These are phyloP conservation scores for Emmelina monodactyla DNA, from an alignment of 2,888 invertebrate species.

Conservation along the genomic window DNA sequence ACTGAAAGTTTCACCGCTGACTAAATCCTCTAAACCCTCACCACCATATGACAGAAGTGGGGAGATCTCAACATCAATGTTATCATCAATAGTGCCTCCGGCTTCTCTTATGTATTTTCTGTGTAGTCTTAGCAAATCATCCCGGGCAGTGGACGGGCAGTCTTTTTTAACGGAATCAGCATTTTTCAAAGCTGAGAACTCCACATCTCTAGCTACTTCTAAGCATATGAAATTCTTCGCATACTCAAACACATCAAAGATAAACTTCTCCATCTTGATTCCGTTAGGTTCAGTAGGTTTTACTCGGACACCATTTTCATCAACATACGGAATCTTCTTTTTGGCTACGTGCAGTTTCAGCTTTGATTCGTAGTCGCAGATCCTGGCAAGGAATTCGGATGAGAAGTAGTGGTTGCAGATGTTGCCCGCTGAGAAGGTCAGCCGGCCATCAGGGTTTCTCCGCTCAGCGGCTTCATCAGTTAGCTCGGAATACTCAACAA, in stretches of 20 bases:
- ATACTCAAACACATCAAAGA: slow-evolving; percentile 98
- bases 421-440: slow-evolving; percentile 94
- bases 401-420: slow-evolving; percentile 99
- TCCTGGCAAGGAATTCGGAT: slow-evolving; percentile 79
- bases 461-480: slow-evolving; percentile 86
- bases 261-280: slow-evolving; percentile 98
- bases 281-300: slow-evolving; percentile 90
- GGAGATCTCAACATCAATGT: slow-evolving; percentile 86
- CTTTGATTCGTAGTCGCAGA: slow-evolving; percentile 77
- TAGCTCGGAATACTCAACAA: slow-evolving; percentile 97
- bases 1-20: slow-evolving; percentile 71
- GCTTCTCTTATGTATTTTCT: slow-evolving; percentile 81
- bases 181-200: slow-evolving; percentile 98
- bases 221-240: slow-evolving; percentile 90
- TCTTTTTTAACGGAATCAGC: slow-evolving; percentile 87
- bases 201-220: slow-evolving; percentile 89
- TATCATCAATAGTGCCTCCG: slow-evolving; percentile 75
- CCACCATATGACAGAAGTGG: slow-evolving; percentile 91
- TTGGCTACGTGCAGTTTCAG: slow-evolving; percentile 94
- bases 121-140: slow-evolving; percentile 80
- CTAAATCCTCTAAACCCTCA: slow-evolving; percentile 77
- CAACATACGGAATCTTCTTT: slow-evolving; percentile 93
- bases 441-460: slow-evolving; percentile 76
- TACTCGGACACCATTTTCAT: slow-evolving; percentile 72
- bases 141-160: slow-evolving; percentile 86